Conservation (phyloP, 2,888 invertebrate species). For the Andrena chrysosceles region DNA sequence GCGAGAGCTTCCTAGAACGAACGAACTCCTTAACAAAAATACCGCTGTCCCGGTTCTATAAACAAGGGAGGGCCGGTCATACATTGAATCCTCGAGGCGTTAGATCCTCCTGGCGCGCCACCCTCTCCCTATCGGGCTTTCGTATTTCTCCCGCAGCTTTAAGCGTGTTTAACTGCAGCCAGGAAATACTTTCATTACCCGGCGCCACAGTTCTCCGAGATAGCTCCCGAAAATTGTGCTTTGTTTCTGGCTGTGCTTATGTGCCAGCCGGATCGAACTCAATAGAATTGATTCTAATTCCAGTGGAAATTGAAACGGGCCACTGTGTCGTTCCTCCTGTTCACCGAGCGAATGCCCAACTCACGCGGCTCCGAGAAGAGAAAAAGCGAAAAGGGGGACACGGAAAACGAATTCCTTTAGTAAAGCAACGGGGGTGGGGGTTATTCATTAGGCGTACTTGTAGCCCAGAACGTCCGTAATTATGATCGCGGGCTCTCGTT, state of each 20-base stretch:
- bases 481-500: conserved; percentile 30
- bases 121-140: background rate
- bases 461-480: conserved; percentile 15
- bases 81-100: background rate
- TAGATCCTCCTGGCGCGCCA: background rate
- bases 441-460: conserved; percentile 30
- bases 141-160: background rate
- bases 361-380: background rate
- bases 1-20: background rate
- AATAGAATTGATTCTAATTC: background rate
- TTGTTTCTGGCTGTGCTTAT: background rate
- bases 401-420: background rate
- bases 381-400: background rate
- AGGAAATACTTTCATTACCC: conserved; percentile 29
- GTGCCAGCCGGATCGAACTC: background rate
- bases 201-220: background rate
- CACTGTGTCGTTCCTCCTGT: too few species aligned
- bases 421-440: background rate
- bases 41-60: background rate
- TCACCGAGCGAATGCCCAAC: too few species aligned
- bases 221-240: background rate
- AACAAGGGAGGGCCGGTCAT: conserved; percentile 10
- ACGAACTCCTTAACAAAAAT: background rate
- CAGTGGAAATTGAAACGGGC: too few species aligned
- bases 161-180: conserved; percentile 7